These are phyloP conservation scores for Catharus minimus DNA, from an alignment of 2,113 vertebrate genomes.

Conservation along the genomic window DNA sequence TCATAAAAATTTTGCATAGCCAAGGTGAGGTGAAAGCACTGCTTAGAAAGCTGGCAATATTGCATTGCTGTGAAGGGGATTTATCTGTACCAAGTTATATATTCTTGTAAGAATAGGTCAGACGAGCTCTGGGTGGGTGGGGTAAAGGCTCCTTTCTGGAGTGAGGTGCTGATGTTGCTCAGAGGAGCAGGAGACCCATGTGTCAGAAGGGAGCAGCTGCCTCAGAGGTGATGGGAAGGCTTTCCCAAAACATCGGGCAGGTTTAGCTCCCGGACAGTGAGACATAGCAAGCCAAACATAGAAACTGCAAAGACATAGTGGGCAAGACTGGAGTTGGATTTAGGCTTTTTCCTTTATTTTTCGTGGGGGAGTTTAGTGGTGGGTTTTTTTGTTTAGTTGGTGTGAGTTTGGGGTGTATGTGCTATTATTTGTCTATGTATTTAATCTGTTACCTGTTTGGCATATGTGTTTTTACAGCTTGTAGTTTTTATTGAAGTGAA, in stretches of 20 bases:
- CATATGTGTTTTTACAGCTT: not conserved
- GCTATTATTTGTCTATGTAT: not conserved
- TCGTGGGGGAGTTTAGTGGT: rapidly evolving
- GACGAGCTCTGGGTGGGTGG: not conserved
- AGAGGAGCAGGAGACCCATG: rapidly evolving
- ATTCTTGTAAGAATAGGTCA: not conserved
- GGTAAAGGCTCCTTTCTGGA: not conserved
- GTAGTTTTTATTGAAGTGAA: not conserved
- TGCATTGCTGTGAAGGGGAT: not conserved
- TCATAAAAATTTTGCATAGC: conserved; percentile 2
- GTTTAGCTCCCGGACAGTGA: not conserved
- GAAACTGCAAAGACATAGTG: not conserved
- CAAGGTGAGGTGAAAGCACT: not conserved
- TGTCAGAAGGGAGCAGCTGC: not conserved
- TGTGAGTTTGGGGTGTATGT: rapidly evolving
- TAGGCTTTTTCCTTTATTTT: not conserved
- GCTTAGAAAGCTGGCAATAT: not conserved
- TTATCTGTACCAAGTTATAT: not conserved
- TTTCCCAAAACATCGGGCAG: not conserved
- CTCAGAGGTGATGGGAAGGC: not conserved
- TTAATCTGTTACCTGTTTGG: not conserved
- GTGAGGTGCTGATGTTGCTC: not conserved
- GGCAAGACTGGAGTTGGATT: not conserved
- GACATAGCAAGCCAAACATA: not conserved
- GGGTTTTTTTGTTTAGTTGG: rapidly evolving